A percentile compares a stretch with the other conserved stretches of the same genome.
Evolutionary conservation across 2,113 vertebrate genomes (phyloP).

Genomic region (Acrocephalus kingi): DNA sequence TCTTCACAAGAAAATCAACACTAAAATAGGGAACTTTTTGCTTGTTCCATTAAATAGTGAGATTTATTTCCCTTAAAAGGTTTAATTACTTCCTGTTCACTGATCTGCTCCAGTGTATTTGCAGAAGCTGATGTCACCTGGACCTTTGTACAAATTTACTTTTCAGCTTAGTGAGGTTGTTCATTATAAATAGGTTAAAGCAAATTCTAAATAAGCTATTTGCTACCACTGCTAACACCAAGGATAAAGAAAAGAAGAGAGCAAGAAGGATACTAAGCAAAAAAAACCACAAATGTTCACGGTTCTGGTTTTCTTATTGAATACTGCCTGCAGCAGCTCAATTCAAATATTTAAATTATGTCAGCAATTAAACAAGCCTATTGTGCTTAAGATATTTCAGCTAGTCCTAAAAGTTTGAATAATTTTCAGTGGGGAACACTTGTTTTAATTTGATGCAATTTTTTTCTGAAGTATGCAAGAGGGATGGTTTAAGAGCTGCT

Average conservation of each 20-base stretch:
- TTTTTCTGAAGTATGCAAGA: not conserved
- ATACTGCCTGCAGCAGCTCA: not conserved
- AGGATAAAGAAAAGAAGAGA: conserved; percentile 1
- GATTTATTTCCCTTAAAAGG: conserved; percentile 22
- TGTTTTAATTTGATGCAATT: not conserved
- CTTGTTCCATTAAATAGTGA: not conserved
- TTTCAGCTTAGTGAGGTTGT: conserved; percentile 40
- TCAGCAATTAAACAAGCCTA: not conserved
- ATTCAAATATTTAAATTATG: not conserved
- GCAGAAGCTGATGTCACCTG: conserved; percentile 59
- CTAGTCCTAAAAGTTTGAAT: not conserved
- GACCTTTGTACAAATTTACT: conserved; percentile 47
- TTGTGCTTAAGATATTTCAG: not conserved
- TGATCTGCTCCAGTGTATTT: conserved; percentile 42
- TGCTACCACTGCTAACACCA: not conserved
- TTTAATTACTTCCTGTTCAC: conserved; percentile 52
- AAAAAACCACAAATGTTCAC: rapidly evolving
- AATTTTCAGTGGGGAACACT: not conserved
- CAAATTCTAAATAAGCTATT: conserved; percentile 41
- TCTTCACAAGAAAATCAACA: not conserved
- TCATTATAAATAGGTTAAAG: conserved; percentile 40
- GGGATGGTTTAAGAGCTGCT: not conserved
- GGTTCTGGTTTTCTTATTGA: not conserved
- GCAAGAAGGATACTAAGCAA: not conserved
- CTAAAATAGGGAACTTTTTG: not conserved